Conservation (phyloP, 1,140 invertebrate genomes). For the Hesperophylax magnus region DNA sequence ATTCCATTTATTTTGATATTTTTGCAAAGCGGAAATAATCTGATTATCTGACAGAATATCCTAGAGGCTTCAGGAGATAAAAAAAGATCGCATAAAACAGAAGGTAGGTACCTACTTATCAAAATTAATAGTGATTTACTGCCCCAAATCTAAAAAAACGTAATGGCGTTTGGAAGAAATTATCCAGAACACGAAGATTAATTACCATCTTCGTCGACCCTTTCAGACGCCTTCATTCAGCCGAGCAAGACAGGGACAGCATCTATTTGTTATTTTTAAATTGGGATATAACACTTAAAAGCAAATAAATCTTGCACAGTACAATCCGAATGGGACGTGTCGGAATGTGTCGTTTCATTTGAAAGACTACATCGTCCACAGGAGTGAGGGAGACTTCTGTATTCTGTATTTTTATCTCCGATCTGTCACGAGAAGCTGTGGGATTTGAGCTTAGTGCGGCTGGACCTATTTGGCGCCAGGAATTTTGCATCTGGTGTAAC, state of each 20-base stretch:
- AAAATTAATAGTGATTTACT: slow-evolving; percentile 14
- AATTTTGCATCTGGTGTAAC: slow-evolving; percentile 38
- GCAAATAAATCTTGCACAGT: slow-evolving; percentile 25
- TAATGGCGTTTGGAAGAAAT: slow-evolving; percentile 29
- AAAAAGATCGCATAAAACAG: neutral
- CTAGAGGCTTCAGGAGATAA: too few relatives aligned
- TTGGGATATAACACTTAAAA: slow-evolving; percentile 40
- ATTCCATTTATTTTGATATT: too few relatives aligned
- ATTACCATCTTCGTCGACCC: slow-evolving; percentile 21
- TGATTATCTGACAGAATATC: too few relatives aligned
- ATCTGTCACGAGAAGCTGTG: slow-evolving; percentile 7
- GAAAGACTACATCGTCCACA: neutral
- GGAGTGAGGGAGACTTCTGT: slow-evolving; percentile 12
- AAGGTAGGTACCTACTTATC: neutral
- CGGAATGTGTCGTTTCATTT: slow-evolving; percentile 26
- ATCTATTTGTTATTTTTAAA: slow-evolving; percentile 40
- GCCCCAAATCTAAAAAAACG: slow-evolving; percentile 7
- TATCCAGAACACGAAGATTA: slow-evolving; percentile 37
- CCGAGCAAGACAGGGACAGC: slow-evolving; percentile 15
- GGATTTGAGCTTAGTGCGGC: slow-evolving; percentile 2
- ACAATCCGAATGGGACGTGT: neutral
- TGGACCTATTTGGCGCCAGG: slow-evolving; percentile 24
- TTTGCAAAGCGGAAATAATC: too few relatives aligned
- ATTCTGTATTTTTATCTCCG: neutral
- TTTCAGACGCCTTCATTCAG: slow-evolving; percentile 7